Evolutionary conservation across 1,140 invertebrate genomes (phyloP).

Genomic region (Drosophila sulfurigaster): DNA sequence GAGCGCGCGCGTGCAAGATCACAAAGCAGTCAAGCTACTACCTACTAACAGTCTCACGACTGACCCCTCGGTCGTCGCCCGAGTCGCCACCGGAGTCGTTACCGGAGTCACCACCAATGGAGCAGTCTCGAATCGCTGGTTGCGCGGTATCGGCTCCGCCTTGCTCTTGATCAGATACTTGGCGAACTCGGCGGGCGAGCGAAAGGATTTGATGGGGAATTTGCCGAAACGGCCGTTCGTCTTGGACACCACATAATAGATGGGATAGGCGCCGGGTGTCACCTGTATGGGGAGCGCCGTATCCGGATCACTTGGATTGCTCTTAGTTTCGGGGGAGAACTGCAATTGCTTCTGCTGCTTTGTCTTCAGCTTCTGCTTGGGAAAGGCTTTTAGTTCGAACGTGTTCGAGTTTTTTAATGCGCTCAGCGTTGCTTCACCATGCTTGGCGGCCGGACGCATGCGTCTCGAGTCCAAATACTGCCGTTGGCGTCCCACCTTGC

Average conservation of each 20-base stretch:
- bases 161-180: constrained; percentile 79
- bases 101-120: neutral
- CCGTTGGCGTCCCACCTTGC: constrained; percentile 18
- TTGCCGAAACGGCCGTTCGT: constrained; percentile 82
- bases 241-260: constrained; percentile 79
- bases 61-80: constrained; percentile 1
- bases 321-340: constrained; percentile 56
- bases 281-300: constrained; percentile 67
- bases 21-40: constrained; percentile 61
- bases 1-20: constrained; percentile 52
- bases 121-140: constrained; percentile 55
- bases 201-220: constrained; percentile 76
- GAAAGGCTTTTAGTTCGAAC: constrained; percentile 76
- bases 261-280: constrained; percentile 76
- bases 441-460: constrained; percentile 56
- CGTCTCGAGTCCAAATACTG: constrained; percentile 70
- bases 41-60: constrained; percentile 36
- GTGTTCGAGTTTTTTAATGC: constrained; percentile 61
- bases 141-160: constrained; percentile 64
- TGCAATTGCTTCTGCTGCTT: constrained; percentile 78
- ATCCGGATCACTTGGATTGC: constrained; percentile 11
- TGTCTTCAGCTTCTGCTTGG: constrained; percentile 71
- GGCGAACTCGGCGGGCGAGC: constrained; percentile 65
- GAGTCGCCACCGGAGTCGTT: neutral
- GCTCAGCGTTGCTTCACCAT: constrained; percentile 70